These are phyloP conservation scores for Furcula furcula DNA, from an alignment of 2,888 invertebrate genomes.

Conservation along the genomic window DNA sequence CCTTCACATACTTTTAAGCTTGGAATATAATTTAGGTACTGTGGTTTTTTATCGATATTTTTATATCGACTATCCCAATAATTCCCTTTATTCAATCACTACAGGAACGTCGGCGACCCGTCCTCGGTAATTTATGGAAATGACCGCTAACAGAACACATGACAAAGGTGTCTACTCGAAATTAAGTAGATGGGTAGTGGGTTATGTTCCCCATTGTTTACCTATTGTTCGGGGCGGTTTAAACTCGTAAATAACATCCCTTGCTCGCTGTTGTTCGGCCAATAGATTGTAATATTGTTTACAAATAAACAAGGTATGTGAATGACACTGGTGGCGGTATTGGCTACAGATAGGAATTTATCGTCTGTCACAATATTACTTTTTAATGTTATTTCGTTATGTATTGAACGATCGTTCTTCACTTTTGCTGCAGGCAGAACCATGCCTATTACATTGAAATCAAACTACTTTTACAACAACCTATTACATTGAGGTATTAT, in stretches of 20 bases:
- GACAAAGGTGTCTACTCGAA: conserved; percentile 80
- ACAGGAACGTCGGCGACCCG: conserved; percentile 48
- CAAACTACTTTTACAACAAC: too few species aligned
- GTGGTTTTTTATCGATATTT: not conserved
- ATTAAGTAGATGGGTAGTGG: conserved; percentile 76
- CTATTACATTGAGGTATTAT: not conserved
- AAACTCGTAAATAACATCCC: conserved; percentile 71
- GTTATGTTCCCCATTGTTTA: conserved; percentile 67
- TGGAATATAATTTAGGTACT: too few species aligned
- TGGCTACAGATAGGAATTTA: not conserved
- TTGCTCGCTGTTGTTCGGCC: conserved; percentile 31
- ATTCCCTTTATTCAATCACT: conserved; percentile 9
- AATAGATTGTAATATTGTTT: conserved; percentile 32
- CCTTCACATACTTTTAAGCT: too few species aligned
- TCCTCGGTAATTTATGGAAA: conserved; percentile 79
- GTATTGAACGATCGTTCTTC: too few species aligned
- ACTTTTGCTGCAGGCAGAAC: too few species aligned
- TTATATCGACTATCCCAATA: not conserved
- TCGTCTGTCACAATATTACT: not conserved
- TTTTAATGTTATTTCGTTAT: too few species aligned
- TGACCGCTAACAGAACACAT: conserved; percentile 75
- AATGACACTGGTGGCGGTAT: not conserved
- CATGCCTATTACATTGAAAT: too few species aligned
- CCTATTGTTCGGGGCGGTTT: conserved; percentile 52
- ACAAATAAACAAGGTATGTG: conserved; percentile 9